Evolutionary conservation across 2,113 vertebrate species (phyloP), one percentile per base, ranked within the genome.

Genomic region (Cromileptes altivelis): DNA sequence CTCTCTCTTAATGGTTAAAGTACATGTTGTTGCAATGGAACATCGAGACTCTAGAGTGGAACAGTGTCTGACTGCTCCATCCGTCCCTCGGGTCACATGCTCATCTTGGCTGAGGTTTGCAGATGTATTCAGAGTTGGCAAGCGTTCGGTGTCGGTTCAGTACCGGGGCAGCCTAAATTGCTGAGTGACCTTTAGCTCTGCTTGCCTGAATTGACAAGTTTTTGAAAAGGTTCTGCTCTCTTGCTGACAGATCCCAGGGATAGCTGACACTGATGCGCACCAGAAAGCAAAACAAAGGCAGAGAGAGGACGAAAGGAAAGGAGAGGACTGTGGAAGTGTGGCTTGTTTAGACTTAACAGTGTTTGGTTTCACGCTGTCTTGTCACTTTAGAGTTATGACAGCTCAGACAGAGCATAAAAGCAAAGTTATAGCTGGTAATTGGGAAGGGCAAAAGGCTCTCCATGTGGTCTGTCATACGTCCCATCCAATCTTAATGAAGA

Each of bases 131-230:
- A 33, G 15, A 62, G 47, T 33, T 75, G 64, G 27, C 30, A 56
- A 64, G 60, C 7, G 4, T 64, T 67, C 45, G 21, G 67, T 37
- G 78, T 67, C 11, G 63, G 67, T 53, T 56, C 65, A 12, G 11
- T 64, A 62, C 65, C 33, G 13, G 42, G 52, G 27, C 45, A 4
- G 62, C 61, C 71, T 56, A 27, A 56, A 80, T 81, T 42, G 60
- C 73, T 25, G 70, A 18, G 74, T 84, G 88, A 92, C 90, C 91
- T 93, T 93, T 92, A 60, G 42, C 33, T 78, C 12, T 33, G 8
- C 42, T 45, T 18, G 23, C 37, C 67, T 63, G 71, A 69, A 86
- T 79, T 88, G 88, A 91, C 75, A 74, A 78, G 75, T 76, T 86
- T 75, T 80, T 91, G 87, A 85, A 91, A 93, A 91, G 83, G 86